Evolutionary conservation across 2,888 invertebrate genomes (phyloP), one percentile per base, ranked within the genome.

Genomic region (Chloroclystis v-ata): DNA sequence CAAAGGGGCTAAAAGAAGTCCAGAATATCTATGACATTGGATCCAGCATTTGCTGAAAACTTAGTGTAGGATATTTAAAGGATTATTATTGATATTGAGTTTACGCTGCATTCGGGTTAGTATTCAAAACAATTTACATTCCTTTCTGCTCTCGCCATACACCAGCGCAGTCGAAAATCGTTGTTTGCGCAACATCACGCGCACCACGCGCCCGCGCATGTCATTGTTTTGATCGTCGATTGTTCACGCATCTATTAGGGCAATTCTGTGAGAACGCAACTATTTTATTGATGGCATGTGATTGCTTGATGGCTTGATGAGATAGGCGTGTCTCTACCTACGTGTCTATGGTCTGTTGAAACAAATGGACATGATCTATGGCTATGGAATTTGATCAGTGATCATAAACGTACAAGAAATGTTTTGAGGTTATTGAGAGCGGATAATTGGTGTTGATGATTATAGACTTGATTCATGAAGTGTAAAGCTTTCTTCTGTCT

Each of bases 141-240:
- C n/a, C n/a, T n/a, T n/a, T n/a, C n/a, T n/a, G n/a, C n/a, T n/a
- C n/a, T 10, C 5, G 26, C 10, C 10, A 28, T 5, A 16, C 26
- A 33, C n/a, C 38, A 45, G 24, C 42, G 37, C 49, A 33, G 39
- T 8, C 37, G 28, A 45, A 37, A 42, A 42, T 38, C 26, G 39
- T 14, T 29, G 40, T 26, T 48, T 48, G 37, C 48, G 49, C 48
- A 46, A 52, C 33, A 40, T 29, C 39, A 52, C 44, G 29, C 43
- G 47, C 52, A 43, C 52, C 53, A 51, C 37, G 57, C 52, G 54
- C 52, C 47, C 52, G 52, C 52, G 52, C 51, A 47, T 39, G 43
- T 54, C 49, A 56, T 59, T 59, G 59, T 59, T 56, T 59, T 47
- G 50, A 47, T 42, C 32, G 30, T 53, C 46, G 53, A 52, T 57